phyloP scores from a whole-genome alignment of 1,140 invertebrate species.

The Prorops nasuta region DNA sequence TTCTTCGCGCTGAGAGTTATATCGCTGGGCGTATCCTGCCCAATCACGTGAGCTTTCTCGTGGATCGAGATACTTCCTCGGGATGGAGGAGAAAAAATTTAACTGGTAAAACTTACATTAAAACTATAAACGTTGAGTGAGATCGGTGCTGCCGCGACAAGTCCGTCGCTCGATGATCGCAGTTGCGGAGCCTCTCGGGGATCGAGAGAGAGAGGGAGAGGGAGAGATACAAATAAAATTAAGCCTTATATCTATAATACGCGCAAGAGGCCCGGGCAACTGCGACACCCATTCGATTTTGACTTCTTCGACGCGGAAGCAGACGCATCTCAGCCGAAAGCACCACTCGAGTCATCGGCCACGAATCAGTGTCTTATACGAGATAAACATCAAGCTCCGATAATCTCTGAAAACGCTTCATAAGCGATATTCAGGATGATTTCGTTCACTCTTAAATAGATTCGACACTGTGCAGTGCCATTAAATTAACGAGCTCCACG shows the following conservation, averaged over 20 bases:
- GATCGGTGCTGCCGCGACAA: slow-evolving; percentile 47
- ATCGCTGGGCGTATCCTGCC: neutral
- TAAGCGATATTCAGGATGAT: neutral
- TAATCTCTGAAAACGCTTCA: neutral
- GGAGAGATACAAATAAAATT: neutral
- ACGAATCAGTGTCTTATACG: neutral
- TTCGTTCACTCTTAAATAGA: neutral
- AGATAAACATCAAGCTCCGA: neutral
- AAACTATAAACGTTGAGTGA: slow-evolving; percentile 9
- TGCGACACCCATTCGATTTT: slow-evolving; percentile 27
- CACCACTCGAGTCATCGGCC: neutral
- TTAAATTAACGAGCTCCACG: neutral
- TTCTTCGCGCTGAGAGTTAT: neutral
- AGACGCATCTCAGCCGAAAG: neutral
- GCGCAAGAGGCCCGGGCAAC: slow-evolving; percentile 35
- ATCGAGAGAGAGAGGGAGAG: neutral
- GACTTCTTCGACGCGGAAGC: slow-evolving; percentile 48
- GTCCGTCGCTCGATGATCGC: slow-evolving; percentile 28
- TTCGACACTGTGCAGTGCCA: neutral
- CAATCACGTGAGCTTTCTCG: slow-evolving; percentile 30
- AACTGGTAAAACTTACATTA: neutral
- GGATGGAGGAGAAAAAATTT: slow-evolving; percentile 1
- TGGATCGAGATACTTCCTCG: slow-evolving; percentile 38
- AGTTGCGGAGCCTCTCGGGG: slow-evolving; percentile 37
- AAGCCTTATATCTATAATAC: neutral